Evolutionary conservation across 2,113 vertebrate species (phyloP).

Genomic region (Microtus montanus): DNA sequence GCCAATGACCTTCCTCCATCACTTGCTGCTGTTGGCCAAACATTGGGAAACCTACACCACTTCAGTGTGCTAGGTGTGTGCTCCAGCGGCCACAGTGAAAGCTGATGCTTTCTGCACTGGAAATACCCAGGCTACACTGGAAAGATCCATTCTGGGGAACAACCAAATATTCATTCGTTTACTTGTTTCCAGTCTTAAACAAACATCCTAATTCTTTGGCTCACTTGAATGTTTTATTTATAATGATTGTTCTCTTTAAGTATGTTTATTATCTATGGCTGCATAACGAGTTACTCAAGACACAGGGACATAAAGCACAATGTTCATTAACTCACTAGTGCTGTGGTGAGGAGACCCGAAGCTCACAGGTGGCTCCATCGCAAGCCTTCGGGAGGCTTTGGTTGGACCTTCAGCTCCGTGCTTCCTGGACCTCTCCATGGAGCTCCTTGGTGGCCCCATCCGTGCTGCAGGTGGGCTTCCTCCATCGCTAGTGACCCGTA

Average conservation of each 20-base stretch:
- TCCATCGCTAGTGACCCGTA: neutral
- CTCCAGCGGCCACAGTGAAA: neutral
- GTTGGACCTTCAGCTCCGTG: neutral
- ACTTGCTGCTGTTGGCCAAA: neutral
- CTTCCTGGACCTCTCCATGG: neutral
- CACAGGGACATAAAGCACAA: neutral
- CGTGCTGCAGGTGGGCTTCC: neutral
- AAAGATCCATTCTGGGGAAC: neutral
- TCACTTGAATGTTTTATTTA: neutral
- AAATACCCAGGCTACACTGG: neutral
- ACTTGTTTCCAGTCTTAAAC: neutral
- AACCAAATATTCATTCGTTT: neutral
- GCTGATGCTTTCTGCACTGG: neutral
- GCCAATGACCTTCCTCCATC: too few relatives aligned
- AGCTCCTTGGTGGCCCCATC: too few relatives aligned
- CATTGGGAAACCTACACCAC: neutral
- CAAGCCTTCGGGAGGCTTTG: neutral
- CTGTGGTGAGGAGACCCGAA: neutral
- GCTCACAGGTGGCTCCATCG: neutral
- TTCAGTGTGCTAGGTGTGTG: neutral
- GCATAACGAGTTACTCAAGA: neutral
- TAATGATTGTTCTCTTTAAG: neutral
- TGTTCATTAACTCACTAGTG: neutral
- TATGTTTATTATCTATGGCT: neutral
- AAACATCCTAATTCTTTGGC: neutral